A percentile compares a stretch with the other conserved stretches of the same genome.
Conservation (phyloP, 2,113 vertebrate species). For the Ochotona curzoniae region DNA sequence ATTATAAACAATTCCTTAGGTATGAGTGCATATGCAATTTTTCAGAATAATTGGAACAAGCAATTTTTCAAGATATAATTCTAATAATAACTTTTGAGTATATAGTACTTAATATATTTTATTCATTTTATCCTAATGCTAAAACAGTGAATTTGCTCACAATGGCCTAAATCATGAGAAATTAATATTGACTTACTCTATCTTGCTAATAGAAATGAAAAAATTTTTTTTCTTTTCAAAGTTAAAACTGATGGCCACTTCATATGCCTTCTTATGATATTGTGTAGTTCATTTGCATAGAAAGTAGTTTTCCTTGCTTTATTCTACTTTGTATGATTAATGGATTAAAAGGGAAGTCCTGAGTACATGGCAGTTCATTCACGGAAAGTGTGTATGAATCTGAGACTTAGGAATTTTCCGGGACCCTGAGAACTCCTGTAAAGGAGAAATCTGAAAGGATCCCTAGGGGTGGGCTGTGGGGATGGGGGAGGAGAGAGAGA, state of each 20-base stretch:
- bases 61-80: constrained; percentile 13
- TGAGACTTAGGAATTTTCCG: neutral
- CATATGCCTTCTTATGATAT: neutral
- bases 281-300: neutral
- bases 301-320: neutral
- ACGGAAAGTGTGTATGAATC: neutral
- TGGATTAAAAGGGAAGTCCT: neutral
- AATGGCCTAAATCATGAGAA: neutral
- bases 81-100: constrained; percentile 55
- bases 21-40: neutral
- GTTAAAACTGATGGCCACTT: neutral
- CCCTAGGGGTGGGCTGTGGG: neutral
- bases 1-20: constrained; percentile 12
- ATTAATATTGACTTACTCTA: constrained; percentile 23
- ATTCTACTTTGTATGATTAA: neutral
- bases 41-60: constrained; percentile 40
- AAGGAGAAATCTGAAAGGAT: rapidly evolving
- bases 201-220: constrained; percentile 34
- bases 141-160: constrained; percentile 59
- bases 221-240: neutral
- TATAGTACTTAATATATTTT: constrained; percentile 8
- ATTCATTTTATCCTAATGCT: constrained; percentile 35
- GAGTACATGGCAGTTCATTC: neutral
- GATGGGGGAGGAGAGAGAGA: neutral
- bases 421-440: neutral